Conservation (phyloP, 2,797 vertebrate species). For the Microhierax caerulescens region DNA sequence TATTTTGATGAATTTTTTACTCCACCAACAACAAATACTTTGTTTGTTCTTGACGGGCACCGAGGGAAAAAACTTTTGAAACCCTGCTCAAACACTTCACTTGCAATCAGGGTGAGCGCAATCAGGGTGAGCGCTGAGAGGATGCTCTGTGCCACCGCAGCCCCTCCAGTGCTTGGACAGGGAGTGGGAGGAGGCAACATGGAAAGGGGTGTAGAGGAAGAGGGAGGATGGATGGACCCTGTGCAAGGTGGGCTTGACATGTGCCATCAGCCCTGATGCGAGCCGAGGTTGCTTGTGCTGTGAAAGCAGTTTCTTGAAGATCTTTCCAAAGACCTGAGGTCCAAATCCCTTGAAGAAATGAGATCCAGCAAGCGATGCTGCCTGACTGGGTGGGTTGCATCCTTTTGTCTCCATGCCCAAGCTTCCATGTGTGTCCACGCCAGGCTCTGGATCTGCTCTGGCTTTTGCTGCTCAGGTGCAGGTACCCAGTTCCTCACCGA, state of each 20-base stretch:
- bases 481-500: not conserved
- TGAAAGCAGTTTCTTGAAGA: not conserved
- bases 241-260: not conserved
- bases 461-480: not conserved
- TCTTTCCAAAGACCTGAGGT: not conserved
- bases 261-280: not conserved
- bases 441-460: not conserved
- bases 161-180: not conserved
- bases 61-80: conserved; percentile 27
- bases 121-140: not conserved
- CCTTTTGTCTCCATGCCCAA: not conserved
- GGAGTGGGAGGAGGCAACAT: not conserved
- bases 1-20: conserved; percentile 75
- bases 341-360: not conserved
- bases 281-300: rapidly evolving
- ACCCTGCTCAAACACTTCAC: conserved; percentile 10
- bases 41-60: conserved; percentile 62
- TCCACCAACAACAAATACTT: conserved; percentile 50
- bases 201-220: too few relatives aligned
- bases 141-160: not conserved
- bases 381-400: not conserved
- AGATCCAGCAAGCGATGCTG: rapidly evolving
- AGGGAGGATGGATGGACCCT: not conserved
- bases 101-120: not conserved
- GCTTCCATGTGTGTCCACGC: rapidly evolving